Conservation (phyloP, 1,140 invertebrate species). For the Lepidurus arcticus region DNA sequence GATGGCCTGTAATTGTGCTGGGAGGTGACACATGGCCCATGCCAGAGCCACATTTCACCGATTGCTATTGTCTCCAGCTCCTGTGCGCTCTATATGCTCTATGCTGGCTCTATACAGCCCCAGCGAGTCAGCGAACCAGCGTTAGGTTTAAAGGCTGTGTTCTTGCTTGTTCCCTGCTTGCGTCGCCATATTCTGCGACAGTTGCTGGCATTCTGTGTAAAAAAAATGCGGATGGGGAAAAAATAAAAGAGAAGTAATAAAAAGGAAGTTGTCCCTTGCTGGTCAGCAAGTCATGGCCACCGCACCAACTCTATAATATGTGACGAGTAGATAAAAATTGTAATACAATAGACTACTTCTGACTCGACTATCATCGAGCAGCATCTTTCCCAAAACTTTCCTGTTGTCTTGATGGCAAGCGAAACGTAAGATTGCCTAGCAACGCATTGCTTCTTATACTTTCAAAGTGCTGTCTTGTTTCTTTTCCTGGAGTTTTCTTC, state of each 20-base stretch:
- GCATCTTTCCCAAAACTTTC: neutral
- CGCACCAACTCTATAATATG: neutral
- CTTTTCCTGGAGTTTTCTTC: neutral
- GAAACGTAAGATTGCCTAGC: neutral
- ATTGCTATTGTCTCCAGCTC: neutral
- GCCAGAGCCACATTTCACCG: neutral
- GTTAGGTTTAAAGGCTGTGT: neutral
- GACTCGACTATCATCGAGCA: neutral
- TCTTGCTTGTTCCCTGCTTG: neutral
- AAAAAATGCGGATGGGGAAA: neutral
- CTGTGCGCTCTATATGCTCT: neutral
- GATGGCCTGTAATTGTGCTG: neutral
- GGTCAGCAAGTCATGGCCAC: neutral
- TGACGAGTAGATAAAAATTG: neutral
- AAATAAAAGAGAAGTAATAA: neutral
- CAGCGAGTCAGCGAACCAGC: neutral
- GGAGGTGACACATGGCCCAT: constrained; percentile 8
- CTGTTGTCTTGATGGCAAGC: neutral
- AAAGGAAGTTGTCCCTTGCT: neutral
- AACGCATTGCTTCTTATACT: neutral
- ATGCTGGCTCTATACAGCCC: neutral
- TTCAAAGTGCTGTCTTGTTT: neutral
- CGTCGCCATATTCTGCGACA: too few species aligned
- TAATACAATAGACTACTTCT: neutral
- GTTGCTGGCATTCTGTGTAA: too few species aligned